Base-by-base conservation (phyloP, 2,888 invertebrate genomes). In the Conomelus anceps region DNA sequence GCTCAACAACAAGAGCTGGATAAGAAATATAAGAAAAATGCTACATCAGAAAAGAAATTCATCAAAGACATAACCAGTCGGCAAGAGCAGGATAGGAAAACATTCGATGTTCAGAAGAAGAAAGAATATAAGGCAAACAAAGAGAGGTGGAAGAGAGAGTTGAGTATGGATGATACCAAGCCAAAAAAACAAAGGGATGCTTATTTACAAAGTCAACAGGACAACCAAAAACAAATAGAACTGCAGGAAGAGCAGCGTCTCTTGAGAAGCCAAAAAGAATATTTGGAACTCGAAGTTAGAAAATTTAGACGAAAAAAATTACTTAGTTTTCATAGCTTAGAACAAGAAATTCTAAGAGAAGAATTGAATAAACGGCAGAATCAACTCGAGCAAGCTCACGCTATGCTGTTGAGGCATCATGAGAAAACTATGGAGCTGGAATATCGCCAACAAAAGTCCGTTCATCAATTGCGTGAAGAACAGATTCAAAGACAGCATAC, bases 101-200 rank as follows among this genome's bases (percentile, higher is more conserved):
- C 96, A 91, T 98, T 98, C 93, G 97, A 97, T 93, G 95, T 97
- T 92, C 97, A 98, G 93, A 98, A 98, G 94, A 98, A 99, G 94
- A 97, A 98, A 93, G 99, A 99, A 94, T 99, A 99, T 94, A 97
- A 97, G 94, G 97, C 97, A 88, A 98, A 97, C 93, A 99, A 99
- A 94, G 99, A 99, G 93, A 94, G 98, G 92, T 98, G 98, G 97
- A 99, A 99, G 96, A 95, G 97, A 92, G 98, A 98, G 93, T 95
- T 98, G 91, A 97, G 97, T 87, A 96, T 97, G 95, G 98, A 98
- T 93, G 98, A 98, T 93, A 96, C 97, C 89, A 98, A 98, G 92
- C 98, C 98, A 89, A 98, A 98, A 94, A 95, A 98, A 92, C 98
- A 98, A 94, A 95, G 97, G 91, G 98, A 98, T 93, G 97, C 98